Evolutionary conservation across 2,888 invertebrate species (phyloP).

Genomic region (Brenthis hecate): DNA sequence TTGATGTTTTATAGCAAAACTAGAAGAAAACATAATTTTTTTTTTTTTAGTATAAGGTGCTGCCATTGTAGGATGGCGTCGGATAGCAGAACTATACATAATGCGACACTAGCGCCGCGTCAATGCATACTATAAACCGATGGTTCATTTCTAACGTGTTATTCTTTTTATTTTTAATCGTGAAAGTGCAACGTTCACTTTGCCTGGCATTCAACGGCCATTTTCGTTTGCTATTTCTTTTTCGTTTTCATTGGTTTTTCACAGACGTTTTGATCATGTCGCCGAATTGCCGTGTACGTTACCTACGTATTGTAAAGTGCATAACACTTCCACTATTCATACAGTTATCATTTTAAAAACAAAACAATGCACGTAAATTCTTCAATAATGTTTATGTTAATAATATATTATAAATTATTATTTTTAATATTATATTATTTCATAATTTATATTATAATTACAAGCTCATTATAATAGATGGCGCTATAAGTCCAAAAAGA

Average conservation of each 20-base stretch:
- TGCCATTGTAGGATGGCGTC: slow-evolving; percentile 63
- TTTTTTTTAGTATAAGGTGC: slow-evolving; percentile 50
- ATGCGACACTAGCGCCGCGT: slow-evolving; percentile 59
- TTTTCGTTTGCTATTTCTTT: slow-evolving; percentile 72
- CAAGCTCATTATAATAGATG: slow-evolving; percentile 68
- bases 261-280: slow-evolving; percentile 73
- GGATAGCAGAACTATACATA: slow-evolving; percentile 71
- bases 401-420: neutral
- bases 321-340: slow-evolving; percentile 35
- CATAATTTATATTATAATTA: slow-evolving; percentile 43
- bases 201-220: slow-evolving; percentile 71
- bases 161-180: slow-evolving; percentile 75
- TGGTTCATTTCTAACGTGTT: slow-evolving; percentile 72
- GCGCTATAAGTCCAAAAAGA: slow-evolving; percentile 57
- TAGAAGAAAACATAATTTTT: too few relatives aligned
- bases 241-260: slow-evolving; percentile 73
- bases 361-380: neutral
- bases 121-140: slow-evolving; percentile 62
- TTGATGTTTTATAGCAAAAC: neutral
- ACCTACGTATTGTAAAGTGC: slow-evolving; percentile 41
- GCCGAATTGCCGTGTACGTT: slow-evolving; percentile 48
- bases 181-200: slow-evolving; percentile 80
- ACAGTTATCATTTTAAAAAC: slow-evolving; percentile 5
- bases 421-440: neutral
- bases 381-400: neutral